phyloP scores from a whole-genome alignment of 2,797 vertebrate genomes.

The Xyrichtys novacula region DNA sequence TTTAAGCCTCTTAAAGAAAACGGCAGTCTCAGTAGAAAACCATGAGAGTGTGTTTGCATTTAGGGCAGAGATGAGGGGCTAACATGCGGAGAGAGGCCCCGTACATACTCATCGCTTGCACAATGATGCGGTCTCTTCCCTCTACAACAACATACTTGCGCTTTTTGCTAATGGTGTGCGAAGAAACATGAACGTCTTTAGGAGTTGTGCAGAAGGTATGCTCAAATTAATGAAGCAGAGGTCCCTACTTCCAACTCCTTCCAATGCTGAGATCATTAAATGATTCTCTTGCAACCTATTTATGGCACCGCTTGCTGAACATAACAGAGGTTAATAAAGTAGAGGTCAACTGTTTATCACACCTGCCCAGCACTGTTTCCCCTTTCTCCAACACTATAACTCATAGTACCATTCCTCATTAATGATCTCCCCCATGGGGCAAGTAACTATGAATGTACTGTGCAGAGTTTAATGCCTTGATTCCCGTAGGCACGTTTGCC shows the following conservation, averaged over 20 bases:
- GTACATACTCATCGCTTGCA: constrained; percentile 28
- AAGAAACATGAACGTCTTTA: constrained; percentile 37
- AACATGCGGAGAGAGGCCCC: constrained; percentile 38
- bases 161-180: constrained; percentile 36
- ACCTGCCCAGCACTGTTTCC: constrained; percentile 63
- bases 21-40: constrained; percentile 27
- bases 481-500: constrained; percentile 67
- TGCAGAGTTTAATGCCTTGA: constrained; percentile 65
- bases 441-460: constrained; percentile 55
- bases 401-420: constrained; percentile 63
- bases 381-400: constrained; percentile 40
- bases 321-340: constrained; percentile 79
- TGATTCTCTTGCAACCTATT: constrained; percentile 67
- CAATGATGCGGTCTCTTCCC: constrained; percentile 14
- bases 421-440: constrained; percentile 63
- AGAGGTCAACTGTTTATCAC: constrained; percentile 72
- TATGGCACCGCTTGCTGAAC: constrained; percentile 66
- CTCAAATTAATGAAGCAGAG: constrained; percentile 69
- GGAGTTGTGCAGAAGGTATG: constrained; percentile 36
- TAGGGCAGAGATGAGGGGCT: constrained; percentile 47
- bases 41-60: constrained; percentile 38
- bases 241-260: constrained; percentile 45
- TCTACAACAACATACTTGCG: constrained; percentile 22
- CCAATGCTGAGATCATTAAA: constrained; percentile 57
- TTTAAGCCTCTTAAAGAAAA: constrained; percentile 57